Evolutionary conservation across 2,797 vertebrate genomes (phyloP).

Genomic region (Sebastes melanostomus): DNA sequence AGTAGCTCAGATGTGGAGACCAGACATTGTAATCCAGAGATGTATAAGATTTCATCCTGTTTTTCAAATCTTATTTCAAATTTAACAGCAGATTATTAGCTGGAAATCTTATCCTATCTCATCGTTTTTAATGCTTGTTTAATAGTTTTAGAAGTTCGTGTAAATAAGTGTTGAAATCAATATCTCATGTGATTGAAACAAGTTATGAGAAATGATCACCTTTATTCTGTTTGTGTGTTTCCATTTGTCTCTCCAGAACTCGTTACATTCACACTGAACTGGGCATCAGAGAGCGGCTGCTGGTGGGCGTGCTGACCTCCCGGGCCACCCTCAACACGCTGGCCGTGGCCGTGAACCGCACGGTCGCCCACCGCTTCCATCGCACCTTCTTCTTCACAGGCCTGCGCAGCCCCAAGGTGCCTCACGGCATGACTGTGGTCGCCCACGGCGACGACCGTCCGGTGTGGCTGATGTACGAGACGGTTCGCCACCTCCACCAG

Average conservation of each 20-base stretch:
- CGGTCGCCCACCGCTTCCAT: slow-evolving; percentile 91
- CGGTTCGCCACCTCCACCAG: slow-evolving; percentile 90
- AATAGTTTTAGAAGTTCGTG: not conserved
- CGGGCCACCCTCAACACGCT: slow-evolving; percentile 90
- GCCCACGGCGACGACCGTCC: slow-evolving; percentile 94
- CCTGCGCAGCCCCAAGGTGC: slow-evolving; percentile 88
- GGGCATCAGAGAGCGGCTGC: slow-evolving; percentile 93
- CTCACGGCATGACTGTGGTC: slow-evolving; percentile 92
- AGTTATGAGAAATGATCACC: not conserved
- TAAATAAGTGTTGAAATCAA: not conserved
- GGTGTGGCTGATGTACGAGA: slow-evolving; percentile 98
- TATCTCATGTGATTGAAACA: not conserved
- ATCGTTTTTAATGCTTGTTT: not conserved
- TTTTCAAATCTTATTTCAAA: not conserved
- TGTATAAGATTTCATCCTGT: not conserved
- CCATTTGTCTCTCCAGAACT: slow-evolving; percentile 80
- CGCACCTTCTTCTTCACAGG: slow-evolving; percentile 94
- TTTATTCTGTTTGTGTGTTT: not conserved
- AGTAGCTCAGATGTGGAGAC: not conserved
- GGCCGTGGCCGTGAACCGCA: slow-evolving; percentile 96
- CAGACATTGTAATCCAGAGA: not conserved
- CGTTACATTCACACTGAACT: slow-evolving; percentile 97
- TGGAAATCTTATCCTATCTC: not conserved
- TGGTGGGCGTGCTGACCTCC: slow-evolving; percentile 93
- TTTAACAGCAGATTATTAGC: not conserved